Conservation (phyloP, 2,888 invertebrate species). For the Synanthedon vespiformis region DNA sequence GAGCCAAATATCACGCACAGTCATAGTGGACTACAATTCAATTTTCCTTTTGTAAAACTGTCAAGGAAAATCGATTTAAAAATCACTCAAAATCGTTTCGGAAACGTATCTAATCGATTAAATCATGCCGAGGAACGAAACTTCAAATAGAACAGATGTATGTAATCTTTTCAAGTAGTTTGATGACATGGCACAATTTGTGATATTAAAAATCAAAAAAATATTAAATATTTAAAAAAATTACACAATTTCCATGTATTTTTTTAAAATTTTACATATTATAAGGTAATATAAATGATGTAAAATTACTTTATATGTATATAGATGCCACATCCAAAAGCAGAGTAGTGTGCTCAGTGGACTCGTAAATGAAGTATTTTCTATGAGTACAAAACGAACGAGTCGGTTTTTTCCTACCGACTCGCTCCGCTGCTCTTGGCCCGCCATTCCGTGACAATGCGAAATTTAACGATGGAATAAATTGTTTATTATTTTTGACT, state of each 20-base stretch:
- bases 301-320: too few relatives aligned
- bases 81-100: slow-evolving; percentile 11
- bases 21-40: too few relatives aligned
- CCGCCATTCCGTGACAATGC: slow-evolving; percentile 35
- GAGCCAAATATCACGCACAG: too few relatives aligned
- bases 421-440: slow-evolving; percentile 36
- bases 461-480: slow-evolving; percentile 20
- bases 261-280: too few relatives aligned
- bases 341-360: slow-evolving; percentile 11
- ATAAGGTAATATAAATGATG: too few relatives aligned
- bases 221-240: too few relatives aligned
- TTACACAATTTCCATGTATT: too few relatives aligned
- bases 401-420: slow-evolving; percentile 37
- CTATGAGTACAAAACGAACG: slow-evolving; percentile 26
- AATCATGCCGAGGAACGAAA: slow-evolving; percentile 29
- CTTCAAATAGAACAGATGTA: slow-evolving; percentile 11
- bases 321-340: slow-evolving; percentile 11
- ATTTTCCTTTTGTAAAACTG: not conserved
- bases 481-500: not conserved
- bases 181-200: not conserved
- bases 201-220: too few relatives aligned
- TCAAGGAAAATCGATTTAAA: not conserved
- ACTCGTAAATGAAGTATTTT: slow-evolving; percentile 5
- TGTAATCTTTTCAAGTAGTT: not conserved
- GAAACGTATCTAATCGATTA: slow-evolving; percentile 43